Base-by-base conservation (phyloP, 2,797 vertebrate genomes). In the Macropodus opercularis region DNA sequence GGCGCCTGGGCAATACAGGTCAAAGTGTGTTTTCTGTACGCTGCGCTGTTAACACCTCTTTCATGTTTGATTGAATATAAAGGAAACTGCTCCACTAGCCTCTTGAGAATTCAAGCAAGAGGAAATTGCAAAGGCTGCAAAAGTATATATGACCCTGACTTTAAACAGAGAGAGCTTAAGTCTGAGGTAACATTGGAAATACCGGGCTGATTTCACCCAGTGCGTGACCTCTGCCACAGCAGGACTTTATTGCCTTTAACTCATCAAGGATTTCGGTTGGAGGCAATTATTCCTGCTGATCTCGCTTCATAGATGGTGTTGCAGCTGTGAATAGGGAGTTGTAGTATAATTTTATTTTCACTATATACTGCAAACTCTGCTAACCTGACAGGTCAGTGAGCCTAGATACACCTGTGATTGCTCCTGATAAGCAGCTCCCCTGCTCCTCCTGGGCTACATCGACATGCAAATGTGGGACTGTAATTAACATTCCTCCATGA, bases 181-280 rank as follows among this genome's bases (percentile, higher is more conserved):
- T 75, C 68, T 15, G 19, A 79, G 72, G 77, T 71, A 53, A 83
- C 83, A 86, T 79, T 86, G 75, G 59, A 85, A 86, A 87, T 69
- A 62, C 63, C 60, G 63, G 50, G 48, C 53, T 77, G 77, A 85
- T 85, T 87, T 68, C 62, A 48, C 63, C 57, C 35, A 53, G 68
- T 48, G 39, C 6, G 2, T 56, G 58, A 84, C 80, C 83, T 81
- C 69, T 64, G 59, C 54, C 42, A 17, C 41, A 51, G 40, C 18
- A 52, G 19, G 72, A 72, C 65, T 77, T 74, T 62, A 65, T 43
- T 76, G 46, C 74, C 57, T 66, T 77, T 73, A 75, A 77, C 62
- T 85, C n/a, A 59, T 79, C 51, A 63, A 66, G 44, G 49, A 17
- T 72, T 79, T 42, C 63, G 62, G 44, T 50, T 57, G 40, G 39